Evolutionary conservation across 2,888 invertebrate species (phyloP).

Genomic region (Corbicula japonica): DNA sequence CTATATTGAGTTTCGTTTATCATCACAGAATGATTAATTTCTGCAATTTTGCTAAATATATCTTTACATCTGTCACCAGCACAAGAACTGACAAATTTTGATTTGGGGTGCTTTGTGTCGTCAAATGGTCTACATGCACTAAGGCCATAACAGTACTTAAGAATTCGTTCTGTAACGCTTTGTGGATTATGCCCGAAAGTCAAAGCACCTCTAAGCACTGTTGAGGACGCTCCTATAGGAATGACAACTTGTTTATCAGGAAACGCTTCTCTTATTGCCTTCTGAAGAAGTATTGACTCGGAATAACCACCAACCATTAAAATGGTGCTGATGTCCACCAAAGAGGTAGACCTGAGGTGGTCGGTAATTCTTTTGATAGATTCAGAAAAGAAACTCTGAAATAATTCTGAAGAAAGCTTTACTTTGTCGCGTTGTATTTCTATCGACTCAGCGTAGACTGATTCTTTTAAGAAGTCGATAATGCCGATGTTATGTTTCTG

Average conservation of each 20-base stretch:
- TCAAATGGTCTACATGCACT: background rate
- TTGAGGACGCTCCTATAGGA: background rate
- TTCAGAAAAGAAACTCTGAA: too few relatives aligned
- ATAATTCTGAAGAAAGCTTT: too few relatives aligned
- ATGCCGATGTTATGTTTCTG: too few relatives aligned
- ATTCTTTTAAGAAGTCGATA: too few relatives aligned
- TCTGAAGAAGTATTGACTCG: background rate
- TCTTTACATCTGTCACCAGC: constrained; percentile 10
- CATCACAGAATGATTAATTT: constrained; percentile 23
- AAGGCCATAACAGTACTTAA: background rate
- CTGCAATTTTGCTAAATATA: constrained; percentile 24
- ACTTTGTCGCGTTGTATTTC: too few relatives aligned
- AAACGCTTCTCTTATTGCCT: background rate
- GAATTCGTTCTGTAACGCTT: background rate
- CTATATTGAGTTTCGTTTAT: constrained; percentile 9
- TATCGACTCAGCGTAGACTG: too few relatives aligned
- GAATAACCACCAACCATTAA: constrained; percentile 2
- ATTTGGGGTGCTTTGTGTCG: background rate
- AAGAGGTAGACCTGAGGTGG: too few relatives aligned
- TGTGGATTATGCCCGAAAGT: background rate
- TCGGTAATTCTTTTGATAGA: too few relatives aligned
- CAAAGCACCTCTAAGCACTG: background rate
- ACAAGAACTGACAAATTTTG: background rate
- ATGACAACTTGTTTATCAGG: background rate
- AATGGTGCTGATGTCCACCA: too few relatives aligned